Conservation (phyloP, 2,888 invertebrate species). For the Aphidius colemani region DNA sequence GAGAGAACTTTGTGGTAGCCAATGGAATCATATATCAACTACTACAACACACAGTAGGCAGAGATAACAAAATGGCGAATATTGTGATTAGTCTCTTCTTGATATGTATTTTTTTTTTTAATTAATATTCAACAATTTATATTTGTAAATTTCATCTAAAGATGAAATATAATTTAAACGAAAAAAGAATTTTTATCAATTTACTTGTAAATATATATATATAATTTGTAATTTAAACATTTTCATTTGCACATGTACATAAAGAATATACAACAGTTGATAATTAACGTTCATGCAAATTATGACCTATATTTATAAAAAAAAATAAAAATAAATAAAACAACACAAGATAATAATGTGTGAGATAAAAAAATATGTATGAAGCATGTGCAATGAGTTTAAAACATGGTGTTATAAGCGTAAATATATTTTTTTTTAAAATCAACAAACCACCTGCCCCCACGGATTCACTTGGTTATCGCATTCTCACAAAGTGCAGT, state of each 20-base stretch:
- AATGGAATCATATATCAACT: conserved; percentile 59
- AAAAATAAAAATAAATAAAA: conserved; percentile 40
- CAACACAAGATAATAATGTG: conserved; percentile 39
- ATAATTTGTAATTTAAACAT: no score
- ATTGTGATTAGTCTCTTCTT: conserved; percentile 19
- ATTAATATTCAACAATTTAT: not conserved
- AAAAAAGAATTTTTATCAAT: no score
- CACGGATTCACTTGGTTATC: conserved; percentile 20
- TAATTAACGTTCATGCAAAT: conserved; percentile 54
- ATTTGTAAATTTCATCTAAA: not conserved
- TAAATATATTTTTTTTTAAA: conserved; percentile 23
- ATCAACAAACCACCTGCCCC: conserved; percentile 18
- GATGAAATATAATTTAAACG: no score
- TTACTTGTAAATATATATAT: no score
- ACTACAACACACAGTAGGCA: conserved; percentile 49
- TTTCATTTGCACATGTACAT: no score
- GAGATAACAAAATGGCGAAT: conserved; percentile 47
- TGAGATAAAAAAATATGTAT: conserved; percentile 8
- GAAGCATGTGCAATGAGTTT: conserved; percentile 47
- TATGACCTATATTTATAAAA: conserved; percentile 50
- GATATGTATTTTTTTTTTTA: conserved; percentile 9
- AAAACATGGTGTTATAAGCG: conserved; percentile 31
- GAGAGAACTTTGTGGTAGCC: conserved; percentile 54
- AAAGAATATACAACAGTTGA: conserved; percentile 22
- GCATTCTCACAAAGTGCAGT: conserved; percentile 6